Evolutionary conservation across 2,888 invertebrate genomes (phyloP), one percentile per base, ranked within the genome.

Genomic region (Cataglyphis albicans): DNA sequence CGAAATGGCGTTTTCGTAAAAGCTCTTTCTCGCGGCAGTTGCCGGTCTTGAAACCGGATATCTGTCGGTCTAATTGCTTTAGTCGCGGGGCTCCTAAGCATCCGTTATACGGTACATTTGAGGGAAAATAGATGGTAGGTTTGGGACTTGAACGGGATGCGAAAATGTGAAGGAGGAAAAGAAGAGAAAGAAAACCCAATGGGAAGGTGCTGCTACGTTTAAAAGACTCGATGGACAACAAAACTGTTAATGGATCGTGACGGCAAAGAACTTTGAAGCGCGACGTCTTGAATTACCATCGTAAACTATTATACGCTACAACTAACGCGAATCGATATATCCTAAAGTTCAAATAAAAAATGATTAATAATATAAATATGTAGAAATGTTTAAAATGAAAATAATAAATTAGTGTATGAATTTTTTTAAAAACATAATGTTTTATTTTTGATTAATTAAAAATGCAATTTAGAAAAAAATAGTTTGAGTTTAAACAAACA

Each of bases 1-100:
- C 35, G 80, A 84, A 84, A 88, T 82, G 80, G 74, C 84, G 83
- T 87, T 90, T 86, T 86, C 90, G 75, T 81, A 41, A 76, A 86
- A 89, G 74, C 89, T 72, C 84, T 83, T 84, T 84, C 83, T 75
- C 76, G 57, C 63, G 52, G 55, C 57, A 76, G 76, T 70, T 63
- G 59, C 41, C 68, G 21, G 65, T 72, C 61, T 63, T 44, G 90
- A 89, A 92, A 92, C 88, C 85, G 87, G 90, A 92, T 92, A 91
- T 84, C 86, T 87, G 86, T 82, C 87, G 84, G 83, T 87, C 87
- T 92, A 91, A 91, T 91, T 92, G 91, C 90, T 91, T 86, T 61
- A 65, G 88, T 82, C 73, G 59, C 80, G 80, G 83, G 81, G 81
- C 84, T 84, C 78, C 83, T 81, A 81, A 85, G 85, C 86, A 84